Conservation (phyloP, 2,113 vertebrate genomes). For the Micromys minutus region DNA sequence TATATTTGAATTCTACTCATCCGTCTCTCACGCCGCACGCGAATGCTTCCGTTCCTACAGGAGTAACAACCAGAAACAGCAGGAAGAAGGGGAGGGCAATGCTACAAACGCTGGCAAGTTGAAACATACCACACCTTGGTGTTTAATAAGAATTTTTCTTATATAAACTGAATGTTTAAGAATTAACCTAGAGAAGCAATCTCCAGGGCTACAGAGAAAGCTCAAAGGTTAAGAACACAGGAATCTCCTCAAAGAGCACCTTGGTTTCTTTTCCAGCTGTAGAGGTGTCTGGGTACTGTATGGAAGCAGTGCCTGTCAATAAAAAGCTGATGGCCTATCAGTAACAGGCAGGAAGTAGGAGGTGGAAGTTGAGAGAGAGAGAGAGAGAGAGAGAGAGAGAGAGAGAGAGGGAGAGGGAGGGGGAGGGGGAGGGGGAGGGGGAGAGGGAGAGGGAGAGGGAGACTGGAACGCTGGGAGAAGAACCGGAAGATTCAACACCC, state of each 20-base stretch:
- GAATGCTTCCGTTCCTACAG: constrained; percentile 5
- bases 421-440: too few relatives aligned
- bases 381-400: too few relatives aligned
- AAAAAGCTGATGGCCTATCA: too few relatives aligned
- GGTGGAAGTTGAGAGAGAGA: too few relatives aligned
- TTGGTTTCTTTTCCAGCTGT: background rate
- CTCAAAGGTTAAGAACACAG: background rate
- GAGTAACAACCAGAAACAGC: background rate
- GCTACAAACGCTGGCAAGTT: background rate
- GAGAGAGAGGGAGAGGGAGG: too few relatives aligned
- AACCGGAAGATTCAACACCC: too few relatives aligned
- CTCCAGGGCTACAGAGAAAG: background rate
- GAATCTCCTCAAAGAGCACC: background rate
- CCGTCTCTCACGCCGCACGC: background rate
- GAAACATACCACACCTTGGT: background rate
- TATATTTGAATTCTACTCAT: background rate
- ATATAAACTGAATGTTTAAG: background rate
- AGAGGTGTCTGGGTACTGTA: too few relatives aligned
- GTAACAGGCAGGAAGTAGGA: too few relatives aligned
- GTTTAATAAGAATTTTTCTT: background rate
- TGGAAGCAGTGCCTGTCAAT: too few relatives aligned
- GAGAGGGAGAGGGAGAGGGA: too few relatives aligned
- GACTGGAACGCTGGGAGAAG: too few relatives aligned
- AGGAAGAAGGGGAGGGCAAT: background rate
- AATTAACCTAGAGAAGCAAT: constrained; percentile 44